A percentile compares a stretch with the other conserved stretches of the same genome.
These are phyloP conservation scores for Magallana gigas DNA, from an alignment of 1,140 invertebrate genomes.

Conservation along the genomic window DNA sequence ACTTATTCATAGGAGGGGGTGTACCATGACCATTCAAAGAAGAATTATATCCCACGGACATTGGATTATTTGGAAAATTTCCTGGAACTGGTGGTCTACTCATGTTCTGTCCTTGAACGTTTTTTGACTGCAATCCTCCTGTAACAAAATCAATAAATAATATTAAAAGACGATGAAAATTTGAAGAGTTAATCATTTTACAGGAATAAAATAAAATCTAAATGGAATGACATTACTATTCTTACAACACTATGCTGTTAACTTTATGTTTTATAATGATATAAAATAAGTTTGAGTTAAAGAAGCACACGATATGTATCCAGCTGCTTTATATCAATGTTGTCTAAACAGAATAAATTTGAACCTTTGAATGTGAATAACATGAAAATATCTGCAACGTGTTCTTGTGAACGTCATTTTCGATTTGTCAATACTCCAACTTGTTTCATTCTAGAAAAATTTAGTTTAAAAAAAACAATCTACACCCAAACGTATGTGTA, in stretches of 20 bases:
- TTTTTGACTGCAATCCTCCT: constrained; percentile 20
- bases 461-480: not conserved
- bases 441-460: not conserved
- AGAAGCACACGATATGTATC: no score
- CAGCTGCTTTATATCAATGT: no score
- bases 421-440: not conserved
- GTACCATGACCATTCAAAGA: constrained; percentile 41
- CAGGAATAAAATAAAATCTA: no score
- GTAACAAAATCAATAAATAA: not conserved
- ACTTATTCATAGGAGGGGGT: constrained; percentile 13
- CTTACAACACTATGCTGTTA: no score
- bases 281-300: no score
- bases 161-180: not conserved
- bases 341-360: no score
- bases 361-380: no score
- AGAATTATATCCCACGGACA: not conserved
- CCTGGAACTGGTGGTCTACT: not conserved
- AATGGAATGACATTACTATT: no score
- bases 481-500: not conserved
- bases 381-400: not conserved
- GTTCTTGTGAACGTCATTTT: constrained; percentile 24
- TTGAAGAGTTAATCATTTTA: no score
- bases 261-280: no score
- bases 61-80: not conserved
- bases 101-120: not conserved